Base-by-base conservation (phyloP, 2,797 vertebrate species). In the Tadarida brasiliensis region DNA sequence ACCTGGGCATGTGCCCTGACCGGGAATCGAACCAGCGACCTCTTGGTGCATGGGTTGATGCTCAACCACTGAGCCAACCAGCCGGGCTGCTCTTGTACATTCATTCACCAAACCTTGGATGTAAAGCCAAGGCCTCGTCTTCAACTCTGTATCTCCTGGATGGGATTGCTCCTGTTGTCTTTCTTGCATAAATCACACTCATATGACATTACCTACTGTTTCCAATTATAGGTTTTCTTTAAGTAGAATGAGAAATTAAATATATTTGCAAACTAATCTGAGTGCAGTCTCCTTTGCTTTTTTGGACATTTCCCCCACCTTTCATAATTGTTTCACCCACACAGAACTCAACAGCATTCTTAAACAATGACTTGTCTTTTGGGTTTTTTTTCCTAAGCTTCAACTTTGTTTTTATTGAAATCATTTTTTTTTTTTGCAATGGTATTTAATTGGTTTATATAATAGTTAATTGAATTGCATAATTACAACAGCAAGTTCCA, bases 381-480 rank as follows among this genome's bases (percentile, higher is more conserved):
- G 17, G 7, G 8, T 76, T 81, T 5, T 76, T 81, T 5, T 95
- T 77, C 94, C 59, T 94, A 95, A 93, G 20, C 47, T 92, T 92
- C 71, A 54, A 30, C 90, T 67, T 54, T 51, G 54, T 67, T 87
- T 94, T 96, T 76, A 80, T 5, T 70, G 84, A 95, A 96, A 93
- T 17, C n/a, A 8, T 33, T 17, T 11, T 17, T 49, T 67, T 22
- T 81, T 87, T 80, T 95, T 92, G 59, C 71, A 68, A 51, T 24
- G 54, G 49, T 44, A 81, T 84, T 95, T 95, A 91, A 93, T 92
- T 96, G 49, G 68, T 87, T 90, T 95, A 83, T 90, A 94, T 70
- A 94, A 87, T 82, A 74, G 90, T 96, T 97, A 97, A 95, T 96
- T 96, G 94, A 93, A 96, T 65, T 92, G 86, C 86, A 81, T 96